Evolutionary conservation across 2,113 vertebrate genomes (phyloP), one percentile per base, ranked within the genome.

Genomic region (Chascanopsetta lugubris): DNA sequence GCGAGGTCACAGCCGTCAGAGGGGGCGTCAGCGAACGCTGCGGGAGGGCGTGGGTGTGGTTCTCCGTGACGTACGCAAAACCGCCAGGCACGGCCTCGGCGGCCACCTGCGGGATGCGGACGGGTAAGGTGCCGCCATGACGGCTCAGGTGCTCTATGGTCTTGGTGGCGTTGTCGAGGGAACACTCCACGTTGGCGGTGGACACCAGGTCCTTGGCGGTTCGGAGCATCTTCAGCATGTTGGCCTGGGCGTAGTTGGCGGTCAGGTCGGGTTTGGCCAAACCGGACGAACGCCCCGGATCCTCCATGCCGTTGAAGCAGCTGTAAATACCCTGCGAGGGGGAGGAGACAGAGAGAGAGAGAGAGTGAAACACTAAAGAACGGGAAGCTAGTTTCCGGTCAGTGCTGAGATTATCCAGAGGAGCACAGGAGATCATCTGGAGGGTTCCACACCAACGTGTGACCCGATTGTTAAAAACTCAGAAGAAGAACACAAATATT

Each of bases 171-270:
- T 95, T 94, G 83, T 98, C 95, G 82, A 98, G 88, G 0, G 97
- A 97, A 74, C 92, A 91, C 1, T 95, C 95, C 22, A 98, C 95
- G 8, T 94, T 95, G 21, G 96, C 93, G 0, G 96, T 95, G 0
- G 92, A 94, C 53, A 98, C 97, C 85, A 99, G 93, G 82, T 96
- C 95, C 69, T 96, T 96, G 63, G 97, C 97, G 0, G 96, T 95
- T 77, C 96, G 96, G 54, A 99, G 93, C 94, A 99, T 97, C 90
- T 98, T 96, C 38, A 98, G 87, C 89, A 99, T 95, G 4, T 95
- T 98, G 61, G 93, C 95, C 77, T 98, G 97, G 50, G 97, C 95
- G 0, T 97, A 97, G 84, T 81, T 93, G 65, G 96, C 91, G 0
- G 97, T 96, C 58, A 98, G 88, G 15, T 96, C 95, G 0, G 95